Conservation (phyloP, 2,113 vertebrate species). For the Empidonax traillii region DNA sequence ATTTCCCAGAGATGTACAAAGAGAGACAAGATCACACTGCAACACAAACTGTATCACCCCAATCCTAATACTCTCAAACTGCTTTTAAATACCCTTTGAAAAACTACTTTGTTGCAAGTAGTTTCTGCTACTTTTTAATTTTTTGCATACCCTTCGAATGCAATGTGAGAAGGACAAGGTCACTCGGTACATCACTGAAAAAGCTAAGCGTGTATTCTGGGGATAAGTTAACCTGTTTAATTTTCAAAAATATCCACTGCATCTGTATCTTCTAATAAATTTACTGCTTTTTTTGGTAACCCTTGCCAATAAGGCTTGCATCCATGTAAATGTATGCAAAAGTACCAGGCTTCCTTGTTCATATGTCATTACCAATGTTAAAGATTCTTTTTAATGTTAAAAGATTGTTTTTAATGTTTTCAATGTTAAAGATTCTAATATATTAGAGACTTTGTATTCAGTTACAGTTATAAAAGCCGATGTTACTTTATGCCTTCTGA, state of each 20-base stretch:
- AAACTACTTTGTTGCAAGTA: constrained; percentile 32
- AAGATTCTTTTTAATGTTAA: not conserved
- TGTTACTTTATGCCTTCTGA: not conserved
- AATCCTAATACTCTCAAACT: not conserved
- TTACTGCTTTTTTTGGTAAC: not conserved
- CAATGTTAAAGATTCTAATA: not conserved
- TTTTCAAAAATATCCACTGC: not conserved
- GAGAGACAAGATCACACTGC: not conserved
- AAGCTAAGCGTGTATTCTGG: not conserved
- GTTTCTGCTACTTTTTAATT: not conserved
- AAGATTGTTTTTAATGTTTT: not conserved
- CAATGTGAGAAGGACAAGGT: not conserved
- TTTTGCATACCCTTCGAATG: constrained; percentile 19
- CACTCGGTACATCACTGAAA: constrained; percentile 15
- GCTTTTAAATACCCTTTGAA: constrained; percentile 32
- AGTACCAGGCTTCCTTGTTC: not conserved
- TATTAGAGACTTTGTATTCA: not conserved
- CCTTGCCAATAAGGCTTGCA: not conserved
- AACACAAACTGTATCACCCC: not conserved
- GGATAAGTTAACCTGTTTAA: not conserved
- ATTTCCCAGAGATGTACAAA: not conserved
- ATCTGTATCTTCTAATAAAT: constrained; percentile 19
- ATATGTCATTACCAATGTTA: not conserved
- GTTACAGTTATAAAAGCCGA: not conserved
- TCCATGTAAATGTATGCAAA: not conserved